A percentile compares a stretch with the other conserved stretches of the same genome.
phyloP scores from a whole-genome alignment of 1,140 invertebrate species.

The Drosophila lacteicornis region DNA sequence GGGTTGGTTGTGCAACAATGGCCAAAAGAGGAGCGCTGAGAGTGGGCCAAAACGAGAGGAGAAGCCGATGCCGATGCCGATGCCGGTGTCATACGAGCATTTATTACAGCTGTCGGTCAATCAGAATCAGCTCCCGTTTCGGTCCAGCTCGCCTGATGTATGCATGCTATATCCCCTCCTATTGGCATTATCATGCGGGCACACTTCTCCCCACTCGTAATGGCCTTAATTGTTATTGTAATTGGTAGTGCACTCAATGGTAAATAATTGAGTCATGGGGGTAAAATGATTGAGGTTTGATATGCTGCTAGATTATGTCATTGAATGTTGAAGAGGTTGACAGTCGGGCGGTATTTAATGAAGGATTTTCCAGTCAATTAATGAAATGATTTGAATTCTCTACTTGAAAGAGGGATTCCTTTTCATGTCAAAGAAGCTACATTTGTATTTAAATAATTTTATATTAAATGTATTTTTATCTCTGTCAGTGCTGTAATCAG shows the following conservation, averaged over 20 bases:
- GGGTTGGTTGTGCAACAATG: constrained; percentile 42
- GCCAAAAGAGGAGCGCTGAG: constrained; percentile 20
- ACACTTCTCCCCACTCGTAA: constrained; percentile 22
- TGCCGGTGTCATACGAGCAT: constrained; percentile 24
- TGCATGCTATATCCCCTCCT: constrained; percentile 1
- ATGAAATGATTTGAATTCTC: not conserved
- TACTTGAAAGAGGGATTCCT: too few relatives aligned
- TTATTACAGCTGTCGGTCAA: constrained; percentile 44
- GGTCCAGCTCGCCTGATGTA: constrained; percentile 2
- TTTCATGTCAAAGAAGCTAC: too few relatives aligned
- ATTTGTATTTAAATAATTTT: not conserved
- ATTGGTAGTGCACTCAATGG: constrained; percentile 70
- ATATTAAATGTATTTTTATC: not conserved
- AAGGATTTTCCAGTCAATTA: not conserved
- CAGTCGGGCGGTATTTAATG: constrained; percentile 4
- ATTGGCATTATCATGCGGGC: constrained; percentile 48
- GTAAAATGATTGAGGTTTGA: constrained; percentile 41
- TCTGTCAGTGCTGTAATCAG: not conserved
- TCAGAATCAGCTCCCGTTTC: constrained; percentile 44
- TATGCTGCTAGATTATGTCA: constrained; percentile 48
- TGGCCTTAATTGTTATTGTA: constrained; percentile 62
- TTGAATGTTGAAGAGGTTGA: constrained; percentile 23
- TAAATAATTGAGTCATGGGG: constrained; percentile 55
- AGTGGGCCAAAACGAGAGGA: not conserved
- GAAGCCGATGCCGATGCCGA: too few relatives aligned